Evolutionary conservation across 2,888 invertebrate genomes (phyloP).

Genomic region (Tyria jacobaeae): DNA sequence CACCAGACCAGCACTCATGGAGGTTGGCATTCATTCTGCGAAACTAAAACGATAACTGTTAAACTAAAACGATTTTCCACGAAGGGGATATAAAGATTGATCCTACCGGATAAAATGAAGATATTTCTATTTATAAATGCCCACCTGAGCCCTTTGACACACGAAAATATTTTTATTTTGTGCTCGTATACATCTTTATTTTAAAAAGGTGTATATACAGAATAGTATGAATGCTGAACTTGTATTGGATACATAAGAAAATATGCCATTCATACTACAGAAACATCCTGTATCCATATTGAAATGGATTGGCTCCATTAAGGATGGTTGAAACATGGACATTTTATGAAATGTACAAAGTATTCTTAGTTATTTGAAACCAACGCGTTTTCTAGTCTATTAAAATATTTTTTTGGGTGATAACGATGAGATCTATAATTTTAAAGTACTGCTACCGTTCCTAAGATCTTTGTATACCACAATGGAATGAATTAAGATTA

Average conservation of each 20-base stretch:
- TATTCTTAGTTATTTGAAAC: not conserved
- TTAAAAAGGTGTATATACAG: constrained; percentile 43
- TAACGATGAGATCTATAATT: too few species aligned
- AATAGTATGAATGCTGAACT: constrained; percentile 36
- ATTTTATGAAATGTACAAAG: not conserved
- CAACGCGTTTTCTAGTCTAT: too few species aligned
- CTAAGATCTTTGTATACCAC: too few species aligned
- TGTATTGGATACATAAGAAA: constrained; percentile 37
- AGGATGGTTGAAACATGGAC: not conserved
- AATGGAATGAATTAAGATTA: too few species aligned
- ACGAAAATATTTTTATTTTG: constrained; percentile 28
- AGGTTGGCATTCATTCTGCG: too few species aligned
- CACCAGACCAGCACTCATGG: too few species aligned
- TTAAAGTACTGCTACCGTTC: too few species aligned
- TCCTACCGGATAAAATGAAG: constrained; percentile 48
- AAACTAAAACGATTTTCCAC: constrained; percentile 37
- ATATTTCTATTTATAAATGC: constrained; percentile 29
- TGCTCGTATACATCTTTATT: constrained; percentile 40
- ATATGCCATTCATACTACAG: constrained; percentile 38
- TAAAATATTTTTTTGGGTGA: too few species aligned
- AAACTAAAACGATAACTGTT: too few species aligned
- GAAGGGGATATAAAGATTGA: constrained; percentile 36
- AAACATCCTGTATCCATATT: constrained; percentile 41
- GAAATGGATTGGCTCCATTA: constrained; percentile 19
- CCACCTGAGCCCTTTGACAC: constrained; percentile 22